A percentile compares a stretch with the other conserved stretches of the same genome.
Conservation (phyloP, 1,140 invertebrate genomes). For the Aricia agestis region DNA sequence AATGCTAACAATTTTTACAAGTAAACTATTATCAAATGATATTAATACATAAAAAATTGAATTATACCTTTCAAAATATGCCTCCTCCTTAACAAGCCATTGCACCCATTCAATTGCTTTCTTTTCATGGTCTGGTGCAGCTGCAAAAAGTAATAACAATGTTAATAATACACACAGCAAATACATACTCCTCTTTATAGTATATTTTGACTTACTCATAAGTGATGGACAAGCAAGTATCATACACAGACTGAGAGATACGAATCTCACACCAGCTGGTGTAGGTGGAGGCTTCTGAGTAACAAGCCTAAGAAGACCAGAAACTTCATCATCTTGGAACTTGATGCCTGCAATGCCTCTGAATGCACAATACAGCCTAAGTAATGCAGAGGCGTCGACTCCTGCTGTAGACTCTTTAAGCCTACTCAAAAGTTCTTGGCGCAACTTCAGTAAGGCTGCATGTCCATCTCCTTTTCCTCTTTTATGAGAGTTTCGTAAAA, state of each 20-base stretch:
- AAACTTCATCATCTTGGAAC: conserved; percentile 94
- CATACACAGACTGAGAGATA: conserved; percentile 95
- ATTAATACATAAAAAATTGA: neutral
- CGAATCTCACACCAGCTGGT: conserved; percentile 93
- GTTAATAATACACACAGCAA: conserved; percentile 11
- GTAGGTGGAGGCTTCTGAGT: conserved; percentile 93
- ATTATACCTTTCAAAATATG: conserved; percentile 83
- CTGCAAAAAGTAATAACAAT: conserved; percentile 40
- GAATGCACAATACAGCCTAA: conserved; percentile 91
- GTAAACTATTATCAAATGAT: no score
- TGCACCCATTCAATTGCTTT: conserved; percentile 96
- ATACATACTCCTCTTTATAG: no score
- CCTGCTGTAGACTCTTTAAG: conserved; percentile 63
- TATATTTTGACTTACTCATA: conserved; percentile 73
- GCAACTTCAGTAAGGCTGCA: conserved; percentile 83
- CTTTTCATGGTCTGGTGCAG: conserved; percentile 87
- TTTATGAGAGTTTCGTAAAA: conserved; percentile 94
- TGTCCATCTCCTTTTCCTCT: conserved; percentile 84
- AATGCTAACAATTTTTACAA: no score
- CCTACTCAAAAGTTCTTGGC: conserved; percentile 87
- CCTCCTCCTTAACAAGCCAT: conserved; percentile 94
- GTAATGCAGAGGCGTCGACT: conserved; percentile 61
- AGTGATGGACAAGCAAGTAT: conserved; percentile 95
- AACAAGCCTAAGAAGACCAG: conserved; percentile 87
- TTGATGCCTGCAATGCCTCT: conserved; percentile 95